Percentiles rank a stretch among this genome's conserved stretches.
These are phyloP conservation scores for Galemys pyrenaicus DNA, from an alignment of 2,113 vertebrate species.

Conservation along the genomic window DNA sequence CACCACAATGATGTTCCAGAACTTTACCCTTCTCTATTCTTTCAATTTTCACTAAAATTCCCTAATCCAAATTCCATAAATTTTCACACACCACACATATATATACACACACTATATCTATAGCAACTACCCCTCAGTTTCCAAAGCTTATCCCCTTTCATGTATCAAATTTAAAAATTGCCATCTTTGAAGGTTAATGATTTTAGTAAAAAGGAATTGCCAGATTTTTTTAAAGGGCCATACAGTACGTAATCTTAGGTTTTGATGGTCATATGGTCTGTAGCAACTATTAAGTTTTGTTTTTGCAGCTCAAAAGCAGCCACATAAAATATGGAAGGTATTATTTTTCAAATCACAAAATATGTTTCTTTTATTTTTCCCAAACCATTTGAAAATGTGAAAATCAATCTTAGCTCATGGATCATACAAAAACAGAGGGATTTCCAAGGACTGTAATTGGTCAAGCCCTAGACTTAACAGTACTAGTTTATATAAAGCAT, in stretches of 20 bases:
- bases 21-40: neutral
- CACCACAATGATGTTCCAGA: constrained; percentile 13
- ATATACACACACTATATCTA: neutral
- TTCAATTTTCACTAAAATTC: too few relatives aligned
- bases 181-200: neutral
- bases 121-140: neutral
- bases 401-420: neutral
- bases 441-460: neutral
- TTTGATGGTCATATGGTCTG: neutral
- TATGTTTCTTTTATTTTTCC: neutral
- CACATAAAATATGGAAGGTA: neutral
- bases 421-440: neutral
- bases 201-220: neutral
- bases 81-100: neutral
- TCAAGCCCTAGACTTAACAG: neutral
- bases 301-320: neutral
- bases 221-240: neutral
- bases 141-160: neutral
- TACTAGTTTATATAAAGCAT: neutral
- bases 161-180: neutral
- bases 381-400: constrained; percentile 28
- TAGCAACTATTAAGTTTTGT: neutral
- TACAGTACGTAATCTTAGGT: neutral
- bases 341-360: constrained; percentile 10
- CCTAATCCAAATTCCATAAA: neutral